A percentile compares a stretch with the other conserved stretches of the same genome.
These are phyloP conservation scores for Siniperca knerii DNA, from an alignment of 2,113 vertebrate species.

Conservation along the genomic window DNA sequence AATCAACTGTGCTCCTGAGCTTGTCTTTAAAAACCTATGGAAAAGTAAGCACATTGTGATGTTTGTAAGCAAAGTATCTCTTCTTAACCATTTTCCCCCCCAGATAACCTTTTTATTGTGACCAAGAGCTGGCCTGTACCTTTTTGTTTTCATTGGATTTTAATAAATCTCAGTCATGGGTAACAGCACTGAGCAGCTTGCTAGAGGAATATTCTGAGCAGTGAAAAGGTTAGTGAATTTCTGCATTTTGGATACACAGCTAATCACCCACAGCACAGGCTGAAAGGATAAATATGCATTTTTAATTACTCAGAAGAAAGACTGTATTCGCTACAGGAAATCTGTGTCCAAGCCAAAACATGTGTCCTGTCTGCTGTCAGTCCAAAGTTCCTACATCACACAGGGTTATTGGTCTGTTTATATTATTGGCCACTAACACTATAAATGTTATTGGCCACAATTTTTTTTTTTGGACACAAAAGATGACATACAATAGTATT, in stretches of 20 bases:
- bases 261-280: not conserved
- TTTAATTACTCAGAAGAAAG: slow-evolving; percentile 11
- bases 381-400: not conserved
- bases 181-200: not conserved
- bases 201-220: not conserved
- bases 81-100: not conserved
- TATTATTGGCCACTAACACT: not conserved
- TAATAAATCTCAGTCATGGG: not conserved
- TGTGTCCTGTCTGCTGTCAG: no score
- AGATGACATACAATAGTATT: not conserved
- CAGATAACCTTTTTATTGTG: not conserved
- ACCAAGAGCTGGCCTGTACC: not conserved
- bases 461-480: not conserved
- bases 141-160: slow-evolving; percentile 21
- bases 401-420: not conserved
- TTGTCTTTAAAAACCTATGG: not conserved
- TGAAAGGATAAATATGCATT: not conserved
- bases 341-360: not conserved
- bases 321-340: not conserved
- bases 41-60: not conserved
- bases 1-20: slow-evolving; percentile 13
- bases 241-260: not conserved
- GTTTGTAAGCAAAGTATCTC: not conserved
- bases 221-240: slow-evolving; percentile 4
- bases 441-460: no score